Conservation (phyloP, 2,888 invertebrate genomes). For the Thera britannica region DNA sequence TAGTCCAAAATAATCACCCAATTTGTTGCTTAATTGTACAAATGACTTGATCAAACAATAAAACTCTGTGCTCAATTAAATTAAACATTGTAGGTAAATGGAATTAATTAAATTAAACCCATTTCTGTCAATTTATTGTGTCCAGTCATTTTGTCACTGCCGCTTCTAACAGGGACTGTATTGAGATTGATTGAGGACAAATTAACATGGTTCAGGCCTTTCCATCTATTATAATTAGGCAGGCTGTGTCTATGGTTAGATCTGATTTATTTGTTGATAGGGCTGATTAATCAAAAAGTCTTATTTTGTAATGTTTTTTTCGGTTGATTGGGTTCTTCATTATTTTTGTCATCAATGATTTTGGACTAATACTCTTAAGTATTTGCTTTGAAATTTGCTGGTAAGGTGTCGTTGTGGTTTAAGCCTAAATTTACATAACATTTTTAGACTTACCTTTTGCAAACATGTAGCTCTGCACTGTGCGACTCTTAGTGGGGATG, state of each 20-base stretch:
- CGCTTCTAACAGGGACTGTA: constrained; percentile 32
- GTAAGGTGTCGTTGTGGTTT: no score
- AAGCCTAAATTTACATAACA: no score
- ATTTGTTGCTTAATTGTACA: neutral
- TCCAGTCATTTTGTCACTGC: constrained; percentile 23
- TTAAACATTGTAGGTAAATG: constrained; percentile 18
- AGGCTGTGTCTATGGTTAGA: constrained; percentile 30
- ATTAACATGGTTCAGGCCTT: constrained; percentile 47
- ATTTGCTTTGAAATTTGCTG: neutral
- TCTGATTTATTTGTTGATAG: constrained; percentile 31
- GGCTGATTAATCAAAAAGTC: neutral
- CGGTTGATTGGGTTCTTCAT: neutral
- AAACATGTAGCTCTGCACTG: constrained; percentile 90
- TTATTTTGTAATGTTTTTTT: constrained; percentile 1
- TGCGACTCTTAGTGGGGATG: constrained; percentile 88
- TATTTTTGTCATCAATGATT: neutral
- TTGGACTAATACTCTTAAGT: neutral
- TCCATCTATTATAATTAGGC: constrained; percentile 45
- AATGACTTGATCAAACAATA: constrained; percentile 9
- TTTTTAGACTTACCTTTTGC: constrained; percentile 83
- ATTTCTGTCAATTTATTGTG: constrained; percentile 35
- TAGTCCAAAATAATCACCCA: neutral
- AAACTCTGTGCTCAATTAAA: constrained; percentile 15
- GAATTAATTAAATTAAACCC: constrained; percentile 27
- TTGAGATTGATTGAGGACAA: constrained; percentile 63